These are phyloP conservation scores for Andrena praecox DNA, from an alignment of 2,888 invertebrate genomes.

Conservation along the genomic window DNA sequence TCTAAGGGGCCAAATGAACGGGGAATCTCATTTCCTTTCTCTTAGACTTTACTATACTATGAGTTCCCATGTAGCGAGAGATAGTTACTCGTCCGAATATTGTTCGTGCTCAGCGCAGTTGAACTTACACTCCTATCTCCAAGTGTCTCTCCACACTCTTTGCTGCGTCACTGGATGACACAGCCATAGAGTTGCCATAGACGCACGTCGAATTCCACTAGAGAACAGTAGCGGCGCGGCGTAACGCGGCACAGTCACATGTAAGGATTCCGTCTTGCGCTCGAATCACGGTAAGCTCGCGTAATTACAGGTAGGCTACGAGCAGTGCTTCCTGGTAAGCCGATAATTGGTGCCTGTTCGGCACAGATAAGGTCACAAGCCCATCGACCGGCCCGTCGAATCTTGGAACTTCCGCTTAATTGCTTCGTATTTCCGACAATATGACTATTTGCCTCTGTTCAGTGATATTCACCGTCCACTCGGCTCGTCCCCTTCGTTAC, in stretches of 20 bases:
- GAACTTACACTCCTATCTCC: no score
- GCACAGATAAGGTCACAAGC: conserved; percentile 67
- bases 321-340: conserved; percentile 62
- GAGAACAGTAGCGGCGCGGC: not conserved
- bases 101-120: no score
- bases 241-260: conserved; percentile 37
- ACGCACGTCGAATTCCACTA: not conserved
- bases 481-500: no score
- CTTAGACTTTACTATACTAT: no score
- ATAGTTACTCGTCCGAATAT: no score
- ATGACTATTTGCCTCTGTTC: conserved; percentile 42
- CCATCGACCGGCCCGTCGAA: conserved; percentile 41
- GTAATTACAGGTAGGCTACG: conserved; percentile 66
- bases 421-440: conserved; percentile 53
- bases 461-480: conserved; percentile 13
- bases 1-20: no score
- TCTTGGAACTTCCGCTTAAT: conserved; percentile 61
- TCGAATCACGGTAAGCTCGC: conserved; percentile 52
- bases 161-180: no score
- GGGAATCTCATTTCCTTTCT: no score
- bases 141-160: no score
- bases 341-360: conserved; percentile 73
- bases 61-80: no score
- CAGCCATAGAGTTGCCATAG: not conserved
- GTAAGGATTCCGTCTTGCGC: conserved; percentile 56